Evolutionary conservation across 2,888 invertebrate species (phyloP), one percentile per base, ranked within the genome.

Genomic region (Cepaea hortensis): DNA sequence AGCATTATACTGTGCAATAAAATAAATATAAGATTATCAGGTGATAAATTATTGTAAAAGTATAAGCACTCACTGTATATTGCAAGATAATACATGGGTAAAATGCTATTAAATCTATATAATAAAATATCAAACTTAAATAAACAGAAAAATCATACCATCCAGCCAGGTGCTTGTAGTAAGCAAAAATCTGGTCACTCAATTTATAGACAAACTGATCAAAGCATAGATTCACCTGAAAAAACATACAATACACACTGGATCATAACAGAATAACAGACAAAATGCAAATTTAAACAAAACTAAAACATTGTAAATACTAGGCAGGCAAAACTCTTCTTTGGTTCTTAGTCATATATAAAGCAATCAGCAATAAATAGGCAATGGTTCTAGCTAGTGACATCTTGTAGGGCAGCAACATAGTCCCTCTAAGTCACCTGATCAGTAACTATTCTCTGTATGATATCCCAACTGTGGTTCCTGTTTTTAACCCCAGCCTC

Each of bases 151-250:
- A 9, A 82, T 35, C 93, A 94, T 91, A 97, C 97, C 97, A 97
- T 83, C 98, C 97, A 11, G 99, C 98, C 91, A 98, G 95, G 94
- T 99, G 99, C 93, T 99, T 99, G 95, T 99, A 99, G 94, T 99
- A 98, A 1, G 98, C 97, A 94, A 99, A 99, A 83, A 99, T 98
- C 93, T 99, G 98, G 93, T 99, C 99, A 90, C 98, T 98, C 85
- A 99, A 95, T 95, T 99, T 99, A 95, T 98, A 99, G 55, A 99
- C 99, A 95, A 99, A 99, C 95, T 99, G 99, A 95, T 99, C 99
- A 95, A 99, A 99, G 95, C 99, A 99, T 85, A 99, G 95, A 95
- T 99, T 99, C 0, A 99, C 99, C 95, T 94, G 90, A 80, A 91
- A 91, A 35, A 35, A 55, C 11, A 55, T 55, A 55, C 6, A 55